phyloP scores from a whole-genome alignment of 1,140 invertebrate genomes.

The Monochamus saltuarius region DNA sequence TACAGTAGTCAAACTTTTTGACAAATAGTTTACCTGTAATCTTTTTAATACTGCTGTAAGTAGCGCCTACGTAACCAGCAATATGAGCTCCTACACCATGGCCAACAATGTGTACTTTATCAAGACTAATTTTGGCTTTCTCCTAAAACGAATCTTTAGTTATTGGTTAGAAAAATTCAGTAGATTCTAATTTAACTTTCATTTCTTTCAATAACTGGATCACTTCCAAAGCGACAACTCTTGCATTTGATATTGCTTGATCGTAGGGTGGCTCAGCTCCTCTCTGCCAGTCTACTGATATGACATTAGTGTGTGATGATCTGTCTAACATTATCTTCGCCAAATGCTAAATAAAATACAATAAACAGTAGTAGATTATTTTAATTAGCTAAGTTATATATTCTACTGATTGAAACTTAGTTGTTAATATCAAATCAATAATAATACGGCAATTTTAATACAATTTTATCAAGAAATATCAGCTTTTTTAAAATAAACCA shows the following conservation, averaged over 20 bases:
- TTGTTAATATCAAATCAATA: no score
- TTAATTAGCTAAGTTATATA: no score
- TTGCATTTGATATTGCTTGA: constrained; percentile 58
- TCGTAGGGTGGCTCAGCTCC: constrained; percentile 57
- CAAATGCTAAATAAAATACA: constrained; percentile 43
- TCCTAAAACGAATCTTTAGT: constrained; percentile 21
- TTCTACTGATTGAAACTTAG: no score
- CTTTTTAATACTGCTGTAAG: constrained; percentile 30
- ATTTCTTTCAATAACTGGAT: constrained; percentile 50
- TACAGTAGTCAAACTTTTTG: no score
- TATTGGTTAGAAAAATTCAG: not conserved
- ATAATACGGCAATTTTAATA: no score
- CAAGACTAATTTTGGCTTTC: constrained; percentile 12
- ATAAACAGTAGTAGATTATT: constrained; percentile 1
- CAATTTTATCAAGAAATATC: no score
- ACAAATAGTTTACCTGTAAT: constrained; percentile 47
- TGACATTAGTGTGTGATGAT: constrained; percentile 37
- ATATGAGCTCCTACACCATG: constrained; percentile 48
- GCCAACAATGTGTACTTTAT: constrained; percentile 42
- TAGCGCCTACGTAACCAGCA: constrained; percentile 45
- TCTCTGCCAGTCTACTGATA: constrained; percentile 48
- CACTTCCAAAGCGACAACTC: constrained; percentile 59
- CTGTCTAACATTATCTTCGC: constrained; percentile 32
- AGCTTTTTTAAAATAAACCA: no score
- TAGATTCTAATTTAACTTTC: constrained; percentile 10